Base-by-base conservation (phyloP, 2,113 vertebrate genomes). In the Hemichromis elongatus region DNA sequence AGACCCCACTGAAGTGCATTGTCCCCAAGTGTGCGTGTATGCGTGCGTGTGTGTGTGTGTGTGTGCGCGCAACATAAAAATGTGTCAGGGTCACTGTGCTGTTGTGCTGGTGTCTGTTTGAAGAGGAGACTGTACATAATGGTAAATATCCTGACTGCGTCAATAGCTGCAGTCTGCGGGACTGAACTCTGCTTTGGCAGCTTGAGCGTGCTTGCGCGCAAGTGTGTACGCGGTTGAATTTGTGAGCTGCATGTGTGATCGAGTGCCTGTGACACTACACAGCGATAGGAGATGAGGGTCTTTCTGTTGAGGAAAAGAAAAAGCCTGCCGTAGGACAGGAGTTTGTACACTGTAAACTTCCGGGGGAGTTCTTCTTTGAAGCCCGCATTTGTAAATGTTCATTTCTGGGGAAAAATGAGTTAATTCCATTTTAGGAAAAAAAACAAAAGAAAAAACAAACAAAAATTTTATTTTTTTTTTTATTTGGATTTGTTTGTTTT, bases 291-390 rank as follows among this genome's bases (percentile, higher is more conserved):
- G 97, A 93, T 93, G 94, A 97, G 96, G 96, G 96, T 98, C 96
- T 97, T 98, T 97, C 96, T 97, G 95, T 97, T 90, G 93, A 97
- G 96, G 75, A 80, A 83, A 83, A 83, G 75, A 86, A 86, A 86
- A 95, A 96, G 91, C 97, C 97, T 97, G 97, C 96, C 96, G 94
- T 97, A 96, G 97, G 97, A 98, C 97, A 98, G 96, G 96, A 97
- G 98, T 98, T 98, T 99, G 97, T 99, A 99, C 98, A 98, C 98
- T 99, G 98, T 99, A 99, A 97, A 98, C 97, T 84, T 94, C 94
- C 97, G 97, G 96, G 95, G 85, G 86, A 88, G 57, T 93, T 97
- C 96, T 96, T 97, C 96, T 97, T 96, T 96, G 93, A 97, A 92
- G 96, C 96, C 97, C 97, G 95, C 96, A 87, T 96, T 98, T 98